These are phyloP conservation scores for Euzetes globulus DNA, from an alignment of 2,888 invertebrate genomes.

Conservation along the genomic window DNA sequence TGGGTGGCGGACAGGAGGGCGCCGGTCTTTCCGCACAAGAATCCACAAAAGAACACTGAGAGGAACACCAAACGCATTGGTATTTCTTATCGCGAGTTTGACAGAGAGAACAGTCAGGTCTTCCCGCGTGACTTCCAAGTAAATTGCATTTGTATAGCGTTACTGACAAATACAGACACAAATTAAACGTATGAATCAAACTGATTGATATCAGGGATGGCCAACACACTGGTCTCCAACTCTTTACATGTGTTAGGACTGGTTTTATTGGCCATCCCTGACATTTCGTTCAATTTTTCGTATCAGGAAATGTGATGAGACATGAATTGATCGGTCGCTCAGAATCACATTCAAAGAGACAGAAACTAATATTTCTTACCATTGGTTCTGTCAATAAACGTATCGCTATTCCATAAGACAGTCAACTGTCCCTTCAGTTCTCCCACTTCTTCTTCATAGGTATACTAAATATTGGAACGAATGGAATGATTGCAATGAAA, in stretches of 20 bases:
- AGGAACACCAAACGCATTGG: conserved; percentile 92
- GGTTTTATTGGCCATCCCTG: no score
- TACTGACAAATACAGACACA: conserved; percentile 52
- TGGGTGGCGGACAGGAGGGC: conserved; percentile 78
- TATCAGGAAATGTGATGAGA: conserved; percentile 7
- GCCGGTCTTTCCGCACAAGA: conserved; percentile 71
- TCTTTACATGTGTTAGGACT: no score
- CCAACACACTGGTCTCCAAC: background rate
- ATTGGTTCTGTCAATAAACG: conserved; percentile 78
- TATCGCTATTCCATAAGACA: conserved; percentile 87
- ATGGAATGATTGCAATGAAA: conserved; percentile 5
- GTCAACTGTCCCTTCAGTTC: conserved; percentile 66
- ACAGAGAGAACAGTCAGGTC: conserved; percentile 93
- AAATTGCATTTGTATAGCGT: conserved; percentile 92
- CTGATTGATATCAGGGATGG: background rate
- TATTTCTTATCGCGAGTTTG: conserved; percentile 76
- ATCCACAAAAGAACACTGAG: conserved; percentile 74
- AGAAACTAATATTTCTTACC: conserved; percentile 36
- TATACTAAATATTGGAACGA: conserved; percentile 55
- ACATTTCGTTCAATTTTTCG: no score
- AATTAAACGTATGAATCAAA: background rate
- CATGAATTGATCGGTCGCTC: conserved; percentile 16
- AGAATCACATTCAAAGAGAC: background rate
- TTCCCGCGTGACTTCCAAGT: conserved; percentile 83
- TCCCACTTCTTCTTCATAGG: conserved; percentile 58